Conservation (phyloP, 2,797 vertebrate genomes). For the Nannoperca obscura region DNA sequence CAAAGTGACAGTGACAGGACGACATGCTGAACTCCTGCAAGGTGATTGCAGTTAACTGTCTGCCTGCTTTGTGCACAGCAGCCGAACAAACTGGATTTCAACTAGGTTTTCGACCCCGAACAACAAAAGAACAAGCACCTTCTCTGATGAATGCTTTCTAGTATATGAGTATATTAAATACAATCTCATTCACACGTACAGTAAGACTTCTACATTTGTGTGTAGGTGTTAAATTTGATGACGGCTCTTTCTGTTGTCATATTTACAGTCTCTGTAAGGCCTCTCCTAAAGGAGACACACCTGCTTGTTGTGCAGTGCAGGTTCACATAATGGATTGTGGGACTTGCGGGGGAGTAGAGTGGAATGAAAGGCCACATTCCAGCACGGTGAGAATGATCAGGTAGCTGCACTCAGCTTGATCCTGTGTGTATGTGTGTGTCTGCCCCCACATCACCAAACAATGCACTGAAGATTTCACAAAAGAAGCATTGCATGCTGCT, state of each 20-base stretch:
- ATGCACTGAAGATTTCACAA: slow-evolving; percentile 27
- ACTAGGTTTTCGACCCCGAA: background rate
- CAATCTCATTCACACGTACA: background rate
- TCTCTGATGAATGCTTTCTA: background rate
- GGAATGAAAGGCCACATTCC: slow-evolving; percentile 64
- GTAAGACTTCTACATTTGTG: background rate
- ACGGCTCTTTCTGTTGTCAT: background rate
- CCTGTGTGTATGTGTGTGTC: slow-evolving; percentile 21
- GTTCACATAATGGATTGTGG: slow-evolving; percentile 45
- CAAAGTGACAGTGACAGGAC: background rate
- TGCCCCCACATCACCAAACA: slow-evolving; percentile 36
- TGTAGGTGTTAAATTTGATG: background rate
- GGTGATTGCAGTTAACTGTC: background rate
- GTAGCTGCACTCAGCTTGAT: slow-evolving; percentile 12
- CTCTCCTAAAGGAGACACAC: slow-evolving; percentile 33
- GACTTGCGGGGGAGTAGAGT: slow-evolving; percentile 65
- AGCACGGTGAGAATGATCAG: slow-evolving; percentile 43
- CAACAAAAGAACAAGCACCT: background rate
- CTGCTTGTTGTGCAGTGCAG: slow-evolving; percentile 24
- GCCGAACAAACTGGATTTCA: background rate
- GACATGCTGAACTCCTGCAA: background rate
- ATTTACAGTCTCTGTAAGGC: slow-evolving; percentile 14
- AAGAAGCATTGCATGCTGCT: slow-evolving; percentile 30
- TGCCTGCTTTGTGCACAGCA: background rate
- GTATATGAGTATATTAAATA: background rate